phyloP scores from a whole-genome alignment of 2,113 vertebrate species.

The Pollachius pollachius region DNA sequence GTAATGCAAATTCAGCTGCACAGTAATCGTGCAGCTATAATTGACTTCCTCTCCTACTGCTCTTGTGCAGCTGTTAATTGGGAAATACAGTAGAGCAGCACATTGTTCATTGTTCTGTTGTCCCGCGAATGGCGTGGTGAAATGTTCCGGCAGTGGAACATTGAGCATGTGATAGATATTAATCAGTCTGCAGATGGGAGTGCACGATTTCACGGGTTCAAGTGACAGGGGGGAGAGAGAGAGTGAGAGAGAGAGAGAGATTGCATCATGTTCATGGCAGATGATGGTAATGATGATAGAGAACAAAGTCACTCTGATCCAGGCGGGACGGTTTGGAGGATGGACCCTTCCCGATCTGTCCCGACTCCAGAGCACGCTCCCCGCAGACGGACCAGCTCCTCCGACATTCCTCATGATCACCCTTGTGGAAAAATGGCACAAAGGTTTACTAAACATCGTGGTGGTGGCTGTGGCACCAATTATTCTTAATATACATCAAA shows the following conservation, averaged over 20 bases:
- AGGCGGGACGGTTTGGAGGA: background rate
- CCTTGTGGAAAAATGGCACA: slow-evolving; percentile 82
- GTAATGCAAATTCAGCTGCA: too few relatives aligned
- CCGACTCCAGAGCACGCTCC: slow-evolving; percentile 80
- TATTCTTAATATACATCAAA: slow-evolving; percentile 85
- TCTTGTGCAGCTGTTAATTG: slow-evolving; percentile 4
- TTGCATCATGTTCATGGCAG: slow-evolving; percentile 14
- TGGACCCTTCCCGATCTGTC: slow-evolving; percentile 72
- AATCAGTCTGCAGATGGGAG: slow-evolving; percentile 22
- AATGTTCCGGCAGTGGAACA: slow-evolving; percentile 27
- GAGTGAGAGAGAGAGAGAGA: slow-evolving; percentile 1
- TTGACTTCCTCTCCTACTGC: background rate
- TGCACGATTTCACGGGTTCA: slow-evolving; percentile 32
- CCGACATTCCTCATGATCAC: slow-evolving; percentile 90
- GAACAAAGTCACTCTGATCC: background rate
- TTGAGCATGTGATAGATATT: slow-evolving; percentile 19
- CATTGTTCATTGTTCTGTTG: background rate
- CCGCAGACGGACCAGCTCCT: slow-evolving; percentile 79
- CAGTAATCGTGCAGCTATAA: too few relatives aligned
- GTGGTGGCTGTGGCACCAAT: slow-evolving; percentile 76
- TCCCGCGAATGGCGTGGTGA: slow-evolving; percentile 4
- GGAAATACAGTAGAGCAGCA: background rate
- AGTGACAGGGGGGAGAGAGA: slow-evolving; percentile 39
- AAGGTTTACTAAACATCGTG: slow-evolving; percentile 79
- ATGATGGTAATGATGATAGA: background rate